phyloP scores from a whole-genome alignment of 2,888 invertebrate species.

The Disparrhopalites patrizii region DNA sequence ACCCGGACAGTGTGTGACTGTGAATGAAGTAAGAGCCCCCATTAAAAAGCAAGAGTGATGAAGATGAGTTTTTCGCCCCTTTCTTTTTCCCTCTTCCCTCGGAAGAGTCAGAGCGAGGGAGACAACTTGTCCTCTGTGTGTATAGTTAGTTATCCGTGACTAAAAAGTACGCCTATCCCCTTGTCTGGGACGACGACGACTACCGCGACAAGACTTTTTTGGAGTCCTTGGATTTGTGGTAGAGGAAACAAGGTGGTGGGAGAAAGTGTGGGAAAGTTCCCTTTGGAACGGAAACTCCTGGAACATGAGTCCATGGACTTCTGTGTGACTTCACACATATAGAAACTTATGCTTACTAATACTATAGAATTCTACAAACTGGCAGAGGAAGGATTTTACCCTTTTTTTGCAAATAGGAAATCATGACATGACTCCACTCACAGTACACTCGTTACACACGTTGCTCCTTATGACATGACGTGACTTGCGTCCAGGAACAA shows the following conservation, averaged over 20 bases:
- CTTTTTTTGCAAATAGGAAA: too few relatives aligned
- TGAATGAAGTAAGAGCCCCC: not conserved
- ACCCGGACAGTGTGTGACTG: too few relatives aligned
- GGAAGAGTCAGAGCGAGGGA: not conserved
- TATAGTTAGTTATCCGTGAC: not conserved
- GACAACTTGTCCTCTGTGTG: not conserved
- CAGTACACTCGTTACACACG: conserved; percentile 1
- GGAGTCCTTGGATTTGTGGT: not conserved
- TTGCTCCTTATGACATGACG: conserved; percentile 8
- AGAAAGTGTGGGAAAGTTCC: not conserved
- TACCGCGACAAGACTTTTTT: not conserved
- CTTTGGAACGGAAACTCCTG: too few relatives aligned
- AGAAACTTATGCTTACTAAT: not conserved
- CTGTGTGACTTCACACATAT: not conserved
- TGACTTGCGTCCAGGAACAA: conserved; percentile 18
- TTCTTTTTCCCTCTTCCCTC: not conserved
- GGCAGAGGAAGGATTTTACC: not conserved
- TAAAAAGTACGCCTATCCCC: not conserved
- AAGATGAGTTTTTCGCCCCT: not conserved
- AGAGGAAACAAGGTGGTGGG: not conserved
- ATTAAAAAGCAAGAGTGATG: not conserved
- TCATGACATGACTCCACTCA: not conserved
- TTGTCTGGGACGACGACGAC: not conserved
- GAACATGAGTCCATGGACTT: not conserved
- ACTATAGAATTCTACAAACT: not conserved